phyloP scores from a whole-genome alignment of 2,888 invertebrate species.

The Cheiracanthium punctorium region DNA sequence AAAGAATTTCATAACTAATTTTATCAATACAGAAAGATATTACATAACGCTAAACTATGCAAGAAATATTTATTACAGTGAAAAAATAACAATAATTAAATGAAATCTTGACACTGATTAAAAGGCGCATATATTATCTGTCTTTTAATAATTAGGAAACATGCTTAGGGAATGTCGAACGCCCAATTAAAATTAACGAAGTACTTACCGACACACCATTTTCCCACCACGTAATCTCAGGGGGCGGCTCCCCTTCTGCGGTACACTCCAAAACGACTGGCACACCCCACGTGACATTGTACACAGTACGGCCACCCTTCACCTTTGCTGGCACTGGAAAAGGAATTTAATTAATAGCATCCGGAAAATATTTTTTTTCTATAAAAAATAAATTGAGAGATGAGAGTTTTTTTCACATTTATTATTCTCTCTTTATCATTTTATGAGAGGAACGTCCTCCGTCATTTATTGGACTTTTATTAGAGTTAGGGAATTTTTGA shows the following conservation, averaged over 20 bases:
- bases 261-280: constrained; percentile 73
- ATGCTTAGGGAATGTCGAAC: constrained; percentile 7
- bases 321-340: constrained; percentile 71
- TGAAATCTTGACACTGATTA: neutral
- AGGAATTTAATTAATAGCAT: constrained; percentile 67
- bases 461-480: constrained; percentile 58
- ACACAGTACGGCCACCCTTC: constrained; percentile 71
- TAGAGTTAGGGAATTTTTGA: constrained; percentile 35
- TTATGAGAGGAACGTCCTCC: constrained; percentile 34
- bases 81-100: neutral
- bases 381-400: neutral
- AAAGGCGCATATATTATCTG: neutral
- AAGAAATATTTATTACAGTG: neutral
- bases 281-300: constrained; percentile 71
- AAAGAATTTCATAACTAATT: neutral
- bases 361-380: constrained; percentile 24
- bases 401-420: constrained; percentile 7
- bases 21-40: neutral
- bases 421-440: neutral
- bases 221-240: constrained; percentile 73
- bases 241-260: constrained; percentile 73
- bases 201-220: constrained; percentile 71
- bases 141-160: neutral
- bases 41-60: neutral
- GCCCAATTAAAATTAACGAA: constrained; percentile 24